Base-by-base conservation (phyloP, 2,888 invertebrate species). In the Molanna angustata region DNA sequence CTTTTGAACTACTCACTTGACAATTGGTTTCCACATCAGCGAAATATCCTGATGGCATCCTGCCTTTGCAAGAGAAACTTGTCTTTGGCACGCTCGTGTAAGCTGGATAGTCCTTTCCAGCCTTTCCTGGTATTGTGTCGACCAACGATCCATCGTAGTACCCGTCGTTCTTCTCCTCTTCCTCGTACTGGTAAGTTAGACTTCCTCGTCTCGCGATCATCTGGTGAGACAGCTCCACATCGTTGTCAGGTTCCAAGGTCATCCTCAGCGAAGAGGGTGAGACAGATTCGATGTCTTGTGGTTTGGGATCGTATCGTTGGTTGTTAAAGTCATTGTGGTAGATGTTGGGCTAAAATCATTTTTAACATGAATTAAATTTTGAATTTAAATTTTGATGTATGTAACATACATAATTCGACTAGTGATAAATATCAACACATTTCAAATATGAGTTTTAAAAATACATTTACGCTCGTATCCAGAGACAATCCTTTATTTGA, bases 11-110 rank as follows among this genome's bases (percentile, higher is more conserved):
- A 51, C 32, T 57, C 63, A 73, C 76, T 69, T 76, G 76, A 58
- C 76, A 76, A 42, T 69, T 65, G 4, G 74, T 69, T 58, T 75
- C 73, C 9, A 68, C 62, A 56, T 76, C 76, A 1, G 73, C 76
- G 61, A 74, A 76, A 62, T 74, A 74, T 4, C 75, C 76, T 6
- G 72, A 72, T 21, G 68, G 65, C 32, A 66, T 65, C 57, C 71
- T 72, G 45, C 66, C 66, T 2, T 62, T 62, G 56, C 77, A 77
- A 14, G 64, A 65, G 63, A 77, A 77, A 4, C 66, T 63, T 4
- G 77, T 77, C 51, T 64, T 63, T 1, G 76, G 76, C 41, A 75
- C 69, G 41, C 60, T 62, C 20, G 63, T 62, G 43, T 66, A 68
- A 53, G 67, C 69, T 2, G 76, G 76, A 61, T 73, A 76, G 61